These are phyloP conservation scores for Cyrtodaria siliqua DNA, from an alignment of 2,888 invertebrate genomes.

Conservation along the genomic window DNA sequence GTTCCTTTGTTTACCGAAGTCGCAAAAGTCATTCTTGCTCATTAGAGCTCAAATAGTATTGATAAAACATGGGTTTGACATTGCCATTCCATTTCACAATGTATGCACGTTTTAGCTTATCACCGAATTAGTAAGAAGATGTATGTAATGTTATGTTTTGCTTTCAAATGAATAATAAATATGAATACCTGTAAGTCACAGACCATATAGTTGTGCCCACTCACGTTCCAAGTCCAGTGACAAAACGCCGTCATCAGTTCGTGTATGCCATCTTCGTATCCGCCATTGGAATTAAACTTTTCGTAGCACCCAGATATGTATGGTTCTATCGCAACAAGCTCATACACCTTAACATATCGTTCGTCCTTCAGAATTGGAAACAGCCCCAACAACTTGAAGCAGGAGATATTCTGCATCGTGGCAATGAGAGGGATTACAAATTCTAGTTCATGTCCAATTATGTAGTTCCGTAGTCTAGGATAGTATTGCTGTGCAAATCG, in stretches of 20 bases:
- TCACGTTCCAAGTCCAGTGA: constrained; percentile 48
- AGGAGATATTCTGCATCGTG: constrained; percentile 23
- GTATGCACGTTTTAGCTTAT: too few relatives aligned
- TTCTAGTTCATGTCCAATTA: constrained; percentile 28
- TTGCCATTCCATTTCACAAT: too few relatives aligned
- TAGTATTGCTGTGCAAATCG: constrained; percentile 20
- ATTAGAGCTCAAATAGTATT: too few relatives aligned
- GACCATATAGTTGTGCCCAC: constrained; percentile 45
- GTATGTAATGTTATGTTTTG: too few relatives aligned
- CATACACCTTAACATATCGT: constrained; percentile 23
- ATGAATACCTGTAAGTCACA: constrained; percentile 43
- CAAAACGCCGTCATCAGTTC: constrained; percentile 42
- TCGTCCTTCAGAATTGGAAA: constrained; percentile 15
- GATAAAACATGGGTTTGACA: too few relatives aligned
- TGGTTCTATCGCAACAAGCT: constrained; percentile 36
- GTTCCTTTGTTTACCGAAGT: too few relatives aligned
- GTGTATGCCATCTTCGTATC: constrained; percentile 23
- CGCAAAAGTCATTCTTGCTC: too few relatives aligned
- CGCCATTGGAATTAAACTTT: constrained; percentile 43
- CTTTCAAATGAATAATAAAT: too few relatives aligned
- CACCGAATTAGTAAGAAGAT: too few relatives aligned
- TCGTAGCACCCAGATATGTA: constrained; percentile 26
- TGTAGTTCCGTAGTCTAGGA: constrained; percentile 14
- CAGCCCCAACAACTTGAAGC: constrained; percentile 29
- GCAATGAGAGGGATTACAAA: constrained; percentile 40